Evolutionary conservation across 2,888 invertebrate genomes (phyloP), one percentile per base, ranked within the genome.

Genomic region (Smittia aterrima): DNA sequence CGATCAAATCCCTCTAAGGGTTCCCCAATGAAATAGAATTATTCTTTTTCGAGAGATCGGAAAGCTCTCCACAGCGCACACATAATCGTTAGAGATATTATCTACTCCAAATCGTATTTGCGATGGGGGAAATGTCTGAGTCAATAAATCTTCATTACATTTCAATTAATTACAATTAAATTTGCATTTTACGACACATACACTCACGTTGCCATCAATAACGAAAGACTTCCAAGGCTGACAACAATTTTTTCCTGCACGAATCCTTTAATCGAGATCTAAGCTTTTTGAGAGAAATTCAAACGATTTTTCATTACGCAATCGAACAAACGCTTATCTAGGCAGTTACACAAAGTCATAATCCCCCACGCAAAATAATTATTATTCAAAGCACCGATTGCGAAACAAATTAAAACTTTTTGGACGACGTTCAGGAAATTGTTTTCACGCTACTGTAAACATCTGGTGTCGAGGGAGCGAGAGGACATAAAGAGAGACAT

Each of bases 111-210:
- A 32, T 32, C 32, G 3, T 32, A 32, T 32, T 32, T 32, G 32
- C 32, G 32, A 32, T 32, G 9, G 9, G 32, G 32, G 32, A 32
- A 32, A 32, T 6, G 32, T 32, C 32, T 32, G 32, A 32, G 32
- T 32, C 32, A 47, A 70, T 70, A 70, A 70, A 70, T 70, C 70
- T 70, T 54, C 70, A 54, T 68, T 68, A 68, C 47, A 68, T 22
- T 68, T 68, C 68, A 68, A 68, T 68, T 68, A 68, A 41, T 53
- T 6, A 32, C 40, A 66, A 66, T 66, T 13, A 66, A 66, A 40
- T 66, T 40, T 66, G 40, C 66, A 66, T 66, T 66, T 32, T 32
- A 32, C 32, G 32, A 32, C 9, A 32, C 32, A 32, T 32, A 6
- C 32, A 6, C 32, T 32, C 4, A 32, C 4, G 32, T 6, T 32